Base-by-base conservation (phyloP, 2,888 invertebrate genomes). In the Pristionchus japonicus region DNA sequence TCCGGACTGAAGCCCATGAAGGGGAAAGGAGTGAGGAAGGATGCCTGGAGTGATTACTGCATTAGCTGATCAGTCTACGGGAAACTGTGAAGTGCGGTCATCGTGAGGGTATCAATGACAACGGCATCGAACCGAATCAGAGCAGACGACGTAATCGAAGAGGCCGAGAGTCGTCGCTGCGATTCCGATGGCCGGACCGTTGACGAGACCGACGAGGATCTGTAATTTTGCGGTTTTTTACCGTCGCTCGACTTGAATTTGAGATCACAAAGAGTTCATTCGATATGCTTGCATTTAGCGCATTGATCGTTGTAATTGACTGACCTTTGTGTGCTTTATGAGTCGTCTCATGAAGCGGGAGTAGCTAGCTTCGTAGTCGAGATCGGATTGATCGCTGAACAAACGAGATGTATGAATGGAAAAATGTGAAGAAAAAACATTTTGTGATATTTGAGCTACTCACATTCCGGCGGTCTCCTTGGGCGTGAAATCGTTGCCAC, bases 131-230 rank as follows among this genome's bases (percentile, higher is more conserved):
- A 97, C 97, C 95, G 95, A 96, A 92, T 97, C 97, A n/a, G 96
- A 96, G 87, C 97, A 97, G 95, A 97, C 97, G 9, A 97, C 96
- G 87, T 97, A 95, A 95, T 99, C 98, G 95, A 96, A 97, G 0
- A 98, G 95, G 0, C 96, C 97, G 86, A 97, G 95, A 17, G 97
- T 96, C 0, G 98, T 98, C 4, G 96, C 96, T 61, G 96, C 96
- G 91, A 98, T 96, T n/a, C 98, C 98, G 91, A 98, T 96, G n/a
- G 98, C 97, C 64, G 98, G 98, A 0, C 98, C 98, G 96, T 98
- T 98, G 0, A 98, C 96, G 87, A 98, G 95, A n/a, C 97, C 97
- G 90, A 98, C 96, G 49, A 99, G 94, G 40, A 97, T 95, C 95
- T 99, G 31, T 34, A 11, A 52, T 2, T n/a, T n/a, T n/a, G n/a